These are phyloP conservation scores for Dicyrtoma fusca DNA, from an alignment of 2,888 invertebrate genomes.

Conservation along the genomic window DNA sequence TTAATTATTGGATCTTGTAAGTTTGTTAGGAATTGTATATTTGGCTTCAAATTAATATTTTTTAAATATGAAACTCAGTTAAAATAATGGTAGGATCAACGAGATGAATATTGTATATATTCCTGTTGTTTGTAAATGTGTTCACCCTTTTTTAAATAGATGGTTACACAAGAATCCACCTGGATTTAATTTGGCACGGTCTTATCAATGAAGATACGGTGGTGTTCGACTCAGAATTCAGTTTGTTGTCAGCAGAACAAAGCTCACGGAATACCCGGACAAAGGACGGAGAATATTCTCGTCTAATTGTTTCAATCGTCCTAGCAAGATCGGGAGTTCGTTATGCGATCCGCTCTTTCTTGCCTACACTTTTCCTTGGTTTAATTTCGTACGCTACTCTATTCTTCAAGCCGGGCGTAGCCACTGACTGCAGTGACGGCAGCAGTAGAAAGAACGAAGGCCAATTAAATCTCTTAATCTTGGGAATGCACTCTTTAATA, in stretches of 20 bases:
- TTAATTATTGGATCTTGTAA: conserved; percentile 51
- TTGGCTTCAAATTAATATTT: too few species aligned
- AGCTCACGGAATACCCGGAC: conserved; percentile 39
- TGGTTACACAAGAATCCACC: conserved; percentile 48
- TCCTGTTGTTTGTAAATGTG: too few species aligned
- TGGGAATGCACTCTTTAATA: conserved; percentile 48
- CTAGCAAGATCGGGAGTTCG: conserved; percentile 43
- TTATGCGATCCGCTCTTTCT: conserved; percentile 43
- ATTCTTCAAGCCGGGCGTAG: conserved; percentile 39
- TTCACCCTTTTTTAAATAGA: too few species aligned
- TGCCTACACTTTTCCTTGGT: conserved; percentile 43
- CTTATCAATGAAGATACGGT: conserved; percentile 41
- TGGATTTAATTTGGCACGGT: conserved; percentile 51
- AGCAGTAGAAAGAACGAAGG: conserved; percentile 16
- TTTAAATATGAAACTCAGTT: too few species aligned
- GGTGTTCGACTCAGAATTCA: conserved; percentile 46
- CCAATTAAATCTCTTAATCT: conserved; percentile 38
- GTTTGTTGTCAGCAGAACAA: conserved; percentile 43
- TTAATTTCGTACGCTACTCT: conserved; percentile 48
- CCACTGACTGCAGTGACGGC: conserved; percentile 13
- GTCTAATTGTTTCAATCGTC: conserved; percentile 42
- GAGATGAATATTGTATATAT: too few species aligned
- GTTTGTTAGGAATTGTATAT: conserved; percentile 22
- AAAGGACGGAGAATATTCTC: conserved; percentile 44
- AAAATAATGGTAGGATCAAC: too few species aligned